Percentiles rank a stretch among this genome's conserved stretches.
These are phyloP conservation scores for Diaphora mendica DNA, from an alignment of 2,888 invertebrate species.

Conservation along the genomic window DNA sequence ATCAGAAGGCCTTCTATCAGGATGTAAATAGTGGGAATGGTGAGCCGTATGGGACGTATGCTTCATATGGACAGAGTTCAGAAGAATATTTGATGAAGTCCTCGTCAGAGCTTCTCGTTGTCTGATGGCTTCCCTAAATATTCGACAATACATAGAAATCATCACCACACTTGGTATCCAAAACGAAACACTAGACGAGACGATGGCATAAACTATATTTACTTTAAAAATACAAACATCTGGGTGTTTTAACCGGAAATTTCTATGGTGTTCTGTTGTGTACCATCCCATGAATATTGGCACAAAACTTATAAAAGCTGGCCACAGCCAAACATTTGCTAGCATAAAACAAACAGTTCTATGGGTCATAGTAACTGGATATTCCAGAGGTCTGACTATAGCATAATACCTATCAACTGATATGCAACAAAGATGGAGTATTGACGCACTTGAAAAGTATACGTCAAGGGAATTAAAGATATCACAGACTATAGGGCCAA, in stretches of 20 bases:
- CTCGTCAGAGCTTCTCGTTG: constrained; percentile 93
- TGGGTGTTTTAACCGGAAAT: constrained; percentile 88
- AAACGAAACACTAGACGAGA: constrained; percentile 96
- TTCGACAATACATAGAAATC: constrained; percentile 96
- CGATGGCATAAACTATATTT: constrained; percentile 94
- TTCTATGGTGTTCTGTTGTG: constrained; percentile 93
- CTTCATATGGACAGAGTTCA: constrained; percentile 94
- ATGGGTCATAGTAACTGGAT: constrained; percentile 96
- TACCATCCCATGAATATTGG: constrained; percentile 98
- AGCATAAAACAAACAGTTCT: constrained; percentile 93
- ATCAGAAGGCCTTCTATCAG: constrained; percentile 80
- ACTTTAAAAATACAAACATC: constrained; percentile 94
- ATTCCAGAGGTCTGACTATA: constrained; percentile 96
- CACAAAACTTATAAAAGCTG: constrained; percentile 96
- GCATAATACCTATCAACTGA: constrained; percentile 97
- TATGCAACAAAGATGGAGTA: constrained; percentile 97
- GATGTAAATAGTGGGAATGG: constrained; percentile 85
- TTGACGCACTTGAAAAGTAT: constrained; percentile 96
- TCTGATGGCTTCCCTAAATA: constrained; percentile 93
- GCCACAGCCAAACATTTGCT: constrained; percentile 96
- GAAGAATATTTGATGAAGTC: constrained; percentile 94
- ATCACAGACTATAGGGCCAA: constrained; percentile 96
- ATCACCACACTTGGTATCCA: constrained; percentile 97
- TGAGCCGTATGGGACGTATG: constrained; percentile 91
- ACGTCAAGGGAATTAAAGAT: constrained; percentile 98